Conservation (phyloP, 2,888 invertebrate species). For the Pollenia angustigena region DNA sequence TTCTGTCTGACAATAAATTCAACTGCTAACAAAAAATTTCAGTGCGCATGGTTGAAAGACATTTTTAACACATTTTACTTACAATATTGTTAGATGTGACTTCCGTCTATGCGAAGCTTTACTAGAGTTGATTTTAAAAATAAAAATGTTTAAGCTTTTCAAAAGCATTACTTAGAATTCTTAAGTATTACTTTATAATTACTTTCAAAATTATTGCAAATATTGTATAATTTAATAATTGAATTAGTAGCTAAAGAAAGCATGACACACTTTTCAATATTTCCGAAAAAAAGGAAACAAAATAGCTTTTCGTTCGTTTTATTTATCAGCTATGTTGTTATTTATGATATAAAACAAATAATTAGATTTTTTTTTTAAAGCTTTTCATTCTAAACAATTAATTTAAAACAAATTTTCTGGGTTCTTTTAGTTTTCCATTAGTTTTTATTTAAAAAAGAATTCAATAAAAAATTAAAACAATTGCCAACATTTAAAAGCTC, state of each 20-base stretch:
- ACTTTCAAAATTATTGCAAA: background rate
- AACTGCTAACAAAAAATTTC: too few species aligned
- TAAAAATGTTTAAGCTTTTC: too few species aligned
- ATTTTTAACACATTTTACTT: too few species aligned
- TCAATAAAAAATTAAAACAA: background rate
- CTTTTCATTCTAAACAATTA: constrained; percentile 31
- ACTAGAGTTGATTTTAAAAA: too few species aligned
- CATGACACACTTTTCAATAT: background rate
- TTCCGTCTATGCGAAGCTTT: too few species aligned
- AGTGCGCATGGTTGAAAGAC: too few species aligned
- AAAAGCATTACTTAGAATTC: constrained; percentile 5
- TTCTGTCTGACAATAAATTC: too few species aligned
- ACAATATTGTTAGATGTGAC: too few species aligned
- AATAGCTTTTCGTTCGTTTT: too few species aligned
- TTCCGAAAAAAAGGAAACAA: background rate
- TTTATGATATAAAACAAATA: background rate
- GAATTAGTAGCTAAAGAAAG: too few species aligned
- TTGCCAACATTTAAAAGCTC: constrained; percentile 15
- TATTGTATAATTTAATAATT: background rate
- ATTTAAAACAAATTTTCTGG: constrained; percentile 6
- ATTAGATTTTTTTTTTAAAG: background rate
- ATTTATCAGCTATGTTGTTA: background rate
- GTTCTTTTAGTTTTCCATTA: constrained; percentile 37
- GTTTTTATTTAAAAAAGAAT: background rate
- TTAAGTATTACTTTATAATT: background rate